Evolutionary conservation across 2,797 vertebrate genomes (phyloP).

Genomic region (Clarias fuscus): DNA sequence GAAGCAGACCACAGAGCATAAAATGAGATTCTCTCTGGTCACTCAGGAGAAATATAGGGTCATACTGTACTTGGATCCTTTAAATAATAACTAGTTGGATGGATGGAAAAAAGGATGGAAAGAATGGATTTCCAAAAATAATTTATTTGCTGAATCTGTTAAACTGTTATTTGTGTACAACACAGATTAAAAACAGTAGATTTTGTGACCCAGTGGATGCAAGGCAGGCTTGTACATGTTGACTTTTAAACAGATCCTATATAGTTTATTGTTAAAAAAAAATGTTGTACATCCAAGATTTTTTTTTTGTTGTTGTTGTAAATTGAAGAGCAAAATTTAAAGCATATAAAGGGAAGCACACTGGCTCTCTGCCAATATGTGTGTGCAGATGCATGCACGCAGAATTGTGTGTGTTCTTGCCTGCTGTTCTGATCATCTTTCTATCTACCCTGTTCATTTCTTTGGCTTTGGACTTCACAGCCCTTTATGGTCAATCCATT

Average conservation of each 20-base stretch:
- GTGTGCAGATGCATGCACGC: slow-evolving; percentile 38
- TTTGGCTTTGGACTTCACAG: slow-evolving; percentile 25
- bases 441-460: slow-evolving; percentile 34
- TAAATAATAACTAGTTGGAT: neutral
- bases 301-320: slow-evolving; percentile 33
- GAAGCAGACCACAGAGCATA: neutral
- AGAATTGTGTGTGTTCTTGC: slow-evolving; percentile 26
- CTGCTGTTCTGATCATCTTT: slow-evolving; percentile 39
- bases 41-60: slow-evolving; percentile 41
- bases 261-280: slow-evolving; percentile 37
- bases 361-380: slow-evolving; percentile 40
- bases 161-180: slow-evolving; percentile 32
- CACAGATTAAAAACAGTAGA: slow-evolving; percentile 11
- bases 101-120: neutral
- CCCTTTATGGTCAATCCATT: slow-evolving; percentile 6
- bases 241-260: slow-evolving; percentile 35
- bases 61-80: slow-evolving; percentile 26
- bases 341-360: slow-evolving; percentile 37
- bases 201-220: slow-evolving; percentile 10
- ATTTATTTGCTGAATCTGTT: slow-evolving; percentile 24
- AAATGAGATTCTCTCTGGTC: slow-evolving; percentile 31
- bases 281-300: slow-evolving; percentile 35
- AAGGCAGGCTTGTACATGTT: slow-evolving; percentile 33
- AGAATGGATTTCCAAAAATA: slow-evolving; percentile 25
- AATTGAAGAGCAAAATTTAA: slow-evolving; percentile 32